Conservation (phyloP, 2,888 invertebrate species). For the Acanthosepion esculentum region DNA sequence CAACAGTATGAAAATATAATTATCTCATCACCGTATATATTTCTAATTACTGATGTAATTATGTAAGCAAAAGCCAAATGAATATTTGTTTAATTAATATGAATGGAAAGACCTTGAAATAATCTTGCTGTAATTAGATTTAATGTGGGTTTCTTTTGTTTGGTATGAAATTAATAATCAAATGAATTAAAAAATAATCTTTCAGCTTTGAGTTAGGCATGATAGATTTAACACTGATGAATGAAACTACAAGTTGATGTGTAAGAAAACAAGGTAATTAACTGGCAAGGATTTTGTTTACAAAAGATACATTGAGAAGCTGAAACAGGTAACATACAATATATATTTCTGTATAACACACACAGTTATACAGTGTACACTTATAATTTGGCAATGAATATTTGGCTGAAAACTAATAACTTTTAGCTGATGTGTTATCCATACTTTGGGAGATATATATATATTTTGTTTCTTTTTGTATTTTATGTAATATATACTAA, state of each 20-base stretch:
- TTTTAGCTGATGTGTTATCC: too few relatives aligned
- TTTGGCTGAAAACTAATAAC: too few relatives aligned
- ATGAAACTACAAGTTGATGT: not conserved
- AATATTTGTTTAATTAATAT: not conserved
- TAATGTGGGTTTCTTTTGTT: not conserved
- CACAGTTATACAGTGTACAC: too few relatives aligned
- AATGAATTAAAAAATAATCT: not conserved
- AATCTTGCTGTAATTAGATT: not conserved
- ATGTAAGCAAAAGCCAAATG: constrained; percentile 16
- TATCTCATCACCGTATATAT: not conserved
- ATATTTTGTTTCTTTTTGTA: too few relatives aligned
- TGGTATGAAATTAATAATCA: not conserved
- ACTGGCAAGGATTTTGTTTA: not conserved
- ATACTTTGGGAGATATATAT: too few relatives aligned
- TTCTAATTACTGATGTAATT: not conserved
- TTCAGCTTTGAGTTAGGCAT: not conserved
- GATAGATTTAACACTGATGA: not conserved
- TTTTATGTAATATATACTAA: too few relatives aligned
- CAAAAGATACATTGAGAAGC: not conserved
- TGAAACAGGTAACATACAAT: not conserved
- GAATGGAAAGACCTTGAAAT: not conserved
- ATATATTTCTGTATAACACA: too few relatives aligned
- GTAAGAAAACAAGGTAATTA: not conserved
- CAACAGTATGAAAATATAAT: not conserved
- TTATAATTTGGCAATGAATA: too few relatives aligned